Base-by-base conservation (phyloP, 2,797 vertebrate species). In the Mus minutoides region DNA sequence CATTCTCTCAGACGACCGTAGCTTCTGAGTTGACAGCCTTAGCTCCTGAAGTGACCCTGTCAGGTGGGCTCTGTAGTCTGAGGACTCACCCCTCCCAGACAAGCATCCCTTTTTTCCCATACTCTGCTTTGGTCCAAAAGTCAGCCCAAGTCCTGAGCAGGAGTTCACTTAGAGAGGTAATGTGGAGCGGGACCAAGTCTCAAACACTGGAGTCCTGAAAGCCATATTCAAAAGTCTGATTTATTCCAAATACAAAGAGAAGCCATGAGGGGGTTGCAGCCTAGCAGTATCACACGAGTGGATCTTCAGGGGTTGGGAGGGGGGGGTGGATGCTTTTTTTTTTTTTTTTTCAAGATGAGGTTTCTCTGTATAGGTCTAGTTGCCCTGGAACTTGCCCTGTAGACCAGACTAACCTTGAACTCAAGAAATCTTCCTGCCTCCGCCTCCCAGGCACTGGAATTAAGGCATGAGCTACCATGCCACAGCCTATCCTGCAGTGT, bases 171-270 rank as follows among this genome's bases (percentile, higher is more conserved):
- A 49, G 40, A 85, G 9, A 49, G 29, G 52, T 37, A 24, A 46
- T 37, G 24, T 73, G 34, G 46, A 84, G 52, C 60, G 34, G 17
- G 26, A 56, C 76, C 14, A 69, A 46, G 22, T 58, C n/a, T 75
- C 62, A 37, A 64, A 77, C 58, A 12, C 2, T 40, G 34, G 49
- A 58, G 22, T 34, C n/a, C 1, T 69, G 40, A 37, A 90, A 43
- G 78, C 75, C 54, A 11, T 2, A 49, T 37, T 73, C 62, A 73
- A 79, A 93, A 79, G 49, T 88, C 14, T 71, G 91, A 87, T 71
- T 91, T 78, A 90, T 73, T 94, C 88, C 60, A 85, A 60, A 75
- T 75, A 92, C 58, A 62, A 37, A 34, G 54, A 75, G 71, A 94
- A 92, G 80, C 22, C 37, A 43, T 13, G 37, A 71, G 79, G 92